Base-by-base conservation (phyloP, 2,888 invertebrate genomes). In the Catocala fraxini region DNA sequence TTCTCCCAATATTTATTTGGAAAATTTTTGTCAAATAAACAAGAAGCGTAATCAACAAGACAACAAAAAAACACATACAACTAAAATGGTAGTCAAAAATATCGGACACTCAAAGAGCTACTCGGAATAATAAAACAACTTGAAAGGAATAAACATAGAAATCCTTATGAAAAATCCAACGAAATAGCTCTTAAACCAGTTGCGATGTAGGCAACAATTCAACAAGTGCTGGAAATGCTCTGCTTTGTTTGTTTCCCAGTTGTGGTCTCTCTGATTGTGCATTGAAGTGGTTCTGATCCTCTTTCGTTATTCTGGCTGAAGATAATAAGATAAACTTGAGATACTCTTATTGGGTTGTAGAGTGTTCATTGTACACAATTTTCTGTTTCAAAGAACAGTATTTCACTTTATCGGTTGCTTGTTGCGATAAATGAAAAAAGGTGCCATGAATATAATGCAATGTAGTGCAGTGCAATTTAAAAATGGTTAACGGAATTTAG, bases 191-290 rank as follows among this genome's bases (percentile, higher is more conserved):
- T 68, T 62, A 57, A 71, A 68, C 57, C 63, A 47, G 63, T 58
- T 52, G 55, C 52, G 57, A 53, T 58, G 45, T 51, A 56, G 47
- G 42, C 53, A 62, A 43, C 56, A 47, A 59, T 56, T 72, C 77
- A 79, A 79, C 75, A 74, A 79, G 78, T 77, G 66, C 64, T 56
- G 47, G 56, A 52, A 46, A 59, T 65, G 46, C 51, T 56, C 62
- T 61, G 59, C 53, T 54, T 58, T 70, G 59, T 61, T 63, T 61
- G 51, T 65, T 78, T 69, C 63, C 51, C 51, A 59, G 59, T 56
- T 60, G 59, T 52, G 59, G 51, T 65, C 58, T 35, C 52, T 65
- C 61, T 49, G 54, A 65, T 68, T 71, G 63, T 71, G 56, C 59
- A 53, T 25, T 65, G 53, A 56, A 76, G 65, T 59, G 46, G 39